These are phyloP conservation scores for Octodonta nipae DNA, from an alignment of 2,888 invertebrate genomes.

Conservation along the genomic window DNA sequence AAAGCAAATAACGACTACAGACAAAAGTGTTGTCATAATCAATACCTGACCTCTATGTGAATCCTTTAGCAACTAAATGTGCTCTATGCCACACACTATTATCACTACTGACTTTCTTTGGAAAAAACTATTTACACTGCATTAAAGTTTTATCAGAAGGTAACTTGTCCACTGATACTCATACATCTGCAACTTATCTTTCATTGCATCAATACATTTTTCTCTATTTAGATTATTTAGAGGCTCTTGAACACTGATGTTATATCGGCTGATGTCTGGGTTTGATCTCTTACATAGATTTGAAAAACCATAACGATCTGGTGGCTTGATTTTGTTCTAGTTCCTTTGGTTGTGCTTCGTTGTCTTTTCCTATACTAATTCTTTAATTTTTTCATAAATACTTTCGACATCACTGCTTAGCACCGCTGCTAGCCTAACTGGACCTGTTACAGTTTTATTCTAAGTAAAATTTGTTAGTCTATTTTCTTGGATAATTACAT, in stretches of 20 bases:
- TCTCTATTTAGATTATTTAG: constrained; percentile 13
- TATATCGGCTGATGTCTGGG: constrained; percentile 4
- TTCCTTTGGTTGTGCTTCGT: neutral
- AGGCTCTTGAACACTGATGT: constrained; percentile 12
- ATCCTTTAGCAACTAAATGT: constrained; percentile 17
- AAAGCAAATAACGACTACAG: constrained; percentile 17
- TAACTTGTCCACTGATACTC: constrained; percentile 14
- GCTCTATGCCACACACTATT: constrained; percentile 13
- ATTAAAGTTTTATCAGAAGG: constrained; percentile 13
- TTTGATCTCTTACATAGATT: neutral
- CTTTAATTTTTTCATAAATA: no score
- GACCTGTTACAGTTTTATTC: neutral
- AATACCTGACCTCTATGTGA: constrained; percentile 7
- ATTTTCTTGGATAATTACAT: no score
- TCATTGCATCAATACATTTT: constrained; percentile 18
- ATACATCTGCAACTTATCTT: constrained; percentile 11
- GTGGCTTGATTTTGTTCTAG: no score
- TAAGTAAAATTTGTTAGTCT: no score
- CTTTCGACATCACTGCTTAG: no score
- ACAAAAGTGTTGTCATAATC: constrained; percentile 12
- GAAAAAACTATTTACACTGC: constrained; percentile 22
- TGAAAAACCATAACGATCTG: neutral
- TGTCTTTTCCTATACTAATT: no score
- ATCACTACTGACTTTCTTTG: constrained; percentile 15
- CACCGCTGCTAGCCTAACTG: neutral